Evolutionary conservation across 2,113 vertebrate genomes (phyloP), one percentile per base, ranked within the genome.

Genomic region (Menura novaehollandiae): DNA sequence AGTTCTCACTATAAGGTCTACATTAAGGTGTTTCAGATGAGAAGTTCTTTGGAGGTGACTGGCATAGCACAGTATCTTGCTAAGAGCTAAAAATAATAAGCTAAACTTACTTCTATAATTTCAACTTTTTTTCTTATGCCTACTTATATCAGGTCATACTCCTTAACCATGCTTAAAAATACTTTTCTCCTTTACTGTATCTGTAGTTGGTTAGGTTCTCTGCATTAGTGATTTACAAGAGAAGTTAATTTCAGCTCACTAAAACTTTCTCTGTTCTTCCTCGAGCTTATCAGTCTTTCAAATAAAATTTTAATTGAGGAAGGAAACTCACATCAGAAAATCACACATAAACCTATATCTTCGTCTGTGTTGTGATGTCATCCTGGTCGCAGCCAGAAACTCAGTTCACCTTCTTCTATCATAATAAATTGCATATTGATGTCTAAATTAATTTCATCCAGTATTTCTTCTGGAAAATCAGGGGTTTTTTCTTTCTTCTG

Each of bases 361-460:
- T 92, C 67, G 67, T 95, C 55, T 91, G 41, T 86, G 80, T 83
- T 89, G 79, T 74, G 89, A 88, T 80, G 80, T 58, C 86, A 92
- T 91, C 73, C 91, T 94, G 64, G 77, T 76, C 0, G 26, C 76
- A 91, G 63, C 30, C 80, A 92, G 67, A 86, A 92, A 86, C n/a
- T 68, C 55, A 62, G 64, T 89, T 94, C 72, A 89, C 59, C 35
- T 83, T 90, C 83, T 93, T 92, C 83, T 95, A 72, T 55, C 87
- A 93, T 74, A 91, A 93, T 59, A 90, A 92, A 85, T 82, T 92
- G 83, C 79, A 92, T 37, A 85, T 53, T 88, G 79, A 30, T 81
- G 51, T 91, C 76, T 95, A 95, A 92, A 89, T 87, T 89, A 86
- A 83, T 91, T 92, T 90, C 67, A 92, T 88, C 62, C 80, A 80